These are phyloP conservation scores for Lypha dubia DNA, from an alignment of 2,888 invertebrate species.

Conservation along the genomic window DNA sequence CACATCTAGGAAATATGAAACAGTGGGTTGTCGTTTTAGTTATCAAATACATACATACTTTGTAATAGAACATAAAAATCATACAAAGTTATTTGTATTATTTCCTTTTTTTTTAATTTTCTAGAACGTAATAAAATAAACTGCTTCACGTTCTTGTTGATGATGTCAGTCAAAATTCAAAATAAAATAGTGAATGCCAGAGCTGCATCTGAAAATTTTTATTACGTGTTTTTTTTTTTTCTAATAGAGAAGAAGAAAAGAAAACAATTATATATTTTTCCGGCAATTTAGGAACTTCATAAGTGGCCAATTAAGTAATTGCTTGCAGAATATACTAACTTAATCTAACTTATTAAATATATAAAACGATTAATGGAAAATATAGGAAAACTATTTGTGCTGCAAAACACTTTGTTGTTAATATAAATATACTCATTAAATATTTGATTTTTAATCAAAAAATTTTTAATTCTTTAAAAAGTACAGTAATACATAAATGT, in stretches of 20 bases:
- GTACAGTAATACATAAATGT: not conserved
- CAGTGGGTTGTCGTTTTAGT: not conserved
- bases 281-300: conserved; percentile 36
- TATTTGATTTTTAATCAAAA: too few relatives aligned
- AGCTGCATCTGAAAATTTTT: conserved; percentile 14
- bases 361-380: not conserved
- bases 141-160: conserved; percentile 21
- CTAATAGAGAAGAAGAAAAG: conserved; percentile 21
- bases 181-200: not conserved
- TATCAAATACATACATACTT: conserved; percentile 46
- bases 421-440: too few relatives aligned
- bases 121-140: conserved; percentile 7
- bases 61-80: conserved; percentile 16
- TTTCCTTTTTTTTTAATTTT: not conserved
- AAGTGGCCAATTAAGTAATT: conserved; percentile 63
- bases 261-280: conserved; percentile 4
- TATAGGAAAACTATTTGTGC: not conserved
- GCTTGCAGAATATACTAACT: conserved; percentile 2
- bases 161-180: conserved; percentile 49
- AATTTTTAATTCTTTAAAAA: too few relatives aligned
- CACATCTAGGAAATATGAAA: conserved; percentile 2
- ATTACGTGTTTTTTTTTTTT: conserved; percentile 22
- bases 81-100: conserved; percentile 11
- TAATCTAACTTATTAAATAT: not conserved
- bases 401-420: not conserved